Conservation (phyloP, 2,888 invertebrate genomes). For the Erynnis tages region DNA sequence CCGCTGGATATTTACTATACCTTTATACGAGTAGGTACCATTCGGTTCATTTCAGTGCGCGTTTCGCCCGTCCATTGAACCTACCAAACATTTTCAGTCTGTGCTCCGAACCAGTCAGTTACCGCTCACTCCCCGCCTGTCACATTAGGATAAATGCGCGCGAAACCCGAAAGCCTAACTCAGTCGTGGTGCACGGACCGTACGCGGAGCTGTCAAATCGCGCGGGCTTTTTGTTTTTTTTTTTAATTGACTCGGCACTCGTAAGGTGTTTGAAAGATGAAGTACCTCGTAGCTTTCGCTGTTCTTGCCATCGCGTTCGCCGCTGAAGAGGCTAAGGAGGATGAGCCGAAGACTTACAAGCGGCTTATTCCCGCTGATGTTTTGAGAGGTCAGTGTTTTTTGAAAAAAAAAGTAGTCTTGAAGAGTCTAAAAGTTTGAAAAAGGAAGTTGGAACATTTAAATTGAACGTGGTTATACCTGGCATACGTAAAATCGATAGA, state of each 20-base stretch:
- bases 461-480: too few relatives aligned
- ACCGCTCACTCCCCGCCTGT: slow-evolving; percentile 63
- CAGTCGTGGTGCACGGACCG: slow-evolving; percentile 61
- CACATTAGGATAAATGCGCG: slow-evolving; percentile 60
- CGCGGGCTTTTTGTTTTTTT: slow-evolving; percentile 51
- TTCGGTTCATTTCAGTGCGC: neutral
- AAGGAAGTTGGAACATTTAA: too few relatives aligned
- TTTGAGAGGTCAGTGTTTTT: slow-evolving; percentile 87
- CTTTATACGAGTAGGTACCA: too few relatives aligned
- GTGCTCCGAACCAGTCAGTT: slow-evolving; percentile 39
- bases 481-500: too few relatives aligned
- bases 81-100: slow-evolving; percentile 15
- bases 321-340: slow-evolving; percentile 79
- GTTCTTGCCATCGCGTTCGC: slow-evolving; percentile 79
- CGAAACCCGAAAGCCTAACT: slow-evolving; percentile 54
- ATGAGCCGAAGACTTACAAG: slow-evolving; percentile 87
- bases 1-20: too few relatives aligned
- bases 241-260: slow-evolving; percentile 48
- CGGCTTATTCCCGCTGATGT: slow-evolving; percentile 94
- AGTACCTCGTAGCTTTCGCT: slow-evolving; percentile 76
- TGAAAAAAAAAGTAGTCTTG: too few relatives aligned
- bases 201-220: slow-evolving; percentile 50
- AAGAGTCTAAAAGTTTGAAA: too few relatives aligned
- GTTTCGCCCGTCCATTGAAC: slow-evolving; percentile 1
- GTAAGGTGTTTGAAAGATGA: slow-evolving; percentile 74